A percentile compares a stretch with the other conserved stretches of the same genome.
phyloP scores from a whole-genome alignment of 1,140 invertebrate genomes.

The Physella acuta region DNA sequence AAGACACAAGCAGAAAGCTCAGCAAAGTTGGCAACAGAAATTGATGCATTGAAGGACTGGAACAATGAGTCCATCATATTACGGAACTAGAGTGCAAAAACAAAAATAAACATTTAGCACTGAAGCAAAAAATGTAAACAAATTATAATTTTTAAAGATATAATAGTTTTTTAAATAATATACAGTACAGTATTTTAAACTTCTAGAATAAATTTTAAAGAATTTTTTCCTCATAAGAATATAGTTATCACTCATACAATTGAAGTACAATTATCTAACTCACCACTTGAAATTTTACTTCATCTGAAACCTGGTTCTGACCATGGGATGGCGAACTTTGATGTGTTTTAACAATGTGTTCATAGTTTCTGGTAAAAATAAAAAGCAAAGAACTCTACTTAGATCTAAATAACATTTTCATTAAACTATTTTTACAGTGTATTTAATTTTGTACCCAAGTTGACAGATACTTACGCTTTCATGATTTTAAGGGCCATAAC shows the following conservation, averaged over 20 bases:
- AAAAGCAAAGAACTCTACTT: too few species aligned
- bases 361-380: slow-evolving; percentile 85
- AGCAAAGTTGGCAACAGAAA: slow-evolving; percentile 87
- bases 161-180: too few species aligned
- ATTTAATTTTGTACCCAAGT: neutral
- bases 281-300: slow-evolving; percentile 94
- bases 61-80: slow-evolving; percentile 92
- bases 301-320: slow-evolving; percentile 85
- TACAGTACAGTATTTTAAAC: neutral
- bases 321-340: slow-evolving; percentile 87
- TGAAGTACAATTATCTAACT: too few species aligned
- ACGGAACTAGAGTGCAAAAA: slow-evolving; percentile 89
- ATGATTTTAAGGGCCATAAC: slow-evolving; percentile 86
- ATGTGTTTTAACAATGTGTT: slow-evolving; percentile 93
- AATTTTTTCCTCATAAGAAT: neutral
- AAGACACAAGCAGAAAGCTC: slow-evolving; percentile 92
- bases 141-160: too few species aligned
- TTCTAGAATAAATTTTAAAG: neutral
- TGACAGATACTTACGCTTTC: slow-evolving; percentile 57
- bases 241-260: neutral
- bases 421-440: neutral
- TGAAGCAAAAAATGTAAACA: too few species aligned
- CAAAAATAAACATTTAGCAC: too few species aligned
- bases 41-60: slow-evolving; percentile 79
- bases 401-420: too few species aligned